Base-by-base conservation (phyloP, 1,140 invertebrate genomes). In the Dendrolimus kikuchii region DNA sequence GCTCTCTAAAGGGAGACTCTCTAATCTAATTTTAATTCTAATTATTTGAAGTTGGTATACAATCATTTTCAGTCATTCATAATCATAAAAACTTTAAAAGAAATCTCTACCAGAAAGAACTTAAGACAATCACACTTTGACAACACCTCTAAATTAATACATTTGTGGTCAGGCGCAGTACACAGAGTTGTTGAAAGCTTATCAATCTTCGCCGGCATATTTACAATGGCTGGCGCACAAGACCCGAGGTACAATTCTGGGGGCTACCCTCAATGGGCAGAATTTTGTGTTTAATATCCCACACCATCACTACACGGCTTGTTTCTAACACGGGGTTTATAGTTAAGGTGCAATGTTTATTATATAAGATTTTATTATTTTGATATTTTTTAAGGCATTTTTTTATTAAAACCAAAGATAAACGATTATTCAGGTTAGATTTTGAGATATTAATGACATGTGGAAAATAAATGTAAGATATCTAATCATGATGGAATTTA, bases 191-290 rank as follows among this genome's bases (percentile, higher is more conserved):
- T 81, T 88, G 83, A 88, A 88, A 81, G 63, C 77, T 8, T 88
- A 88, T 68, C 85, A 88, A 77, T 74, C 84, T 5, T 86, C 86
- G 55, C 86, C 87, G 37, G 82, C 87, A 23, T 88, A 88, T 71
- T 59, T 87, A 53, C 87, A 88, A 64, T 88, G 87, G 87, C 72
- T 82, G 72, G 79, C 85, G 53, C 81, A 87, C 75, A 88, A 87
- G 58, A 76, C 74, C 54, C 69, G 78, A 88, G 86, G 87, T 87
- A 87, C 66, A 65, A 65, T 60, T 64, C 53, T 59, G 23, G 3
- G 53, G 58, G 68, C 66, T 63, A 46, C 60, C 46, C 46, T 43
- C 45, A 56, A 48, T 54, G 66, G 73, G 66, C 55, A 59, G 60
- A 57, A 43, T 57, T 64, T 70, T 72, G 63, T 71, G 67, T 69